phyloP scores from a whole-genome alignment of 2,797 vertebrate species.

The Phrynocephalus guinanensis region DNA sequence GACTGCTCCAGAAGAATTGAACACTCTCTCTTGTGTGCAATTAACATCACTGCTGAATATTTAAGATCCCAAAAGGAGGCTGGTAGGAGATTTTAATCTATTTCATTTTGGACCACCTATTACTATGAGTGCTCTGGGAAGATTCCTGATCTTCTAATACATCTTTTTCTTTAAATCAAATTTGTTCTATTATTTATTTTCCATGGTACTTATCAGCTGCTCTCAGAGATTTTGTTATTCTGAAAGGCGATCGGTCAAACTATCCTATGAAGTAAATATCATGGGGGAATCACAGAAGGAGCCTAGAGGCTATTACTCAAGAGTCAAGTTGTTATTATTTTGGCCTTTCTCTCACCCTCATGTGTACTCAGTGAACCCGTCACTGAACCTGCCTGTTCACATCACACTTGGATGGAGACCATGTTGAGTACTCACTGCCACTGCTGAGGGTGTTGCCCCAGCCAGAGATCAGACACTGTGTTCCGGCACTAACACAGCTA shows the following conservation, averaged over 20 bases:
- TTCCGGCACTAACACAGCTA: constrained; percentile 76
- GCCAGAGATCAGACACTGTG: constrained; percentile 83
- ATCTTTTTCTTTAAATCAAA: too few relatives aligned
- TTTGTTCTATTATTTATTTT: too few relatives aligned
- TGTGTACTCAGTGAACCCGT: not conserved
- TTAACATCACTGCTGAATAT: too few relatives aligned
- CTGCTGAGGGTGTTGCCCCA: constrained; percentile 85
- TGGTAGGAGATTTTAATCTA: too few relatives aligned
- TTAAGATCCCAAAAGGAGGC: too few relatives aligned
- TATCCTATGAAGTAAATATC: not conserved
- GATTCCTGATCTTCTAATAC: too few relatives aligned
- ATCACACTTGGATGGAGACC: not conserved
- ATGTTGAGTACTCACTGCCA: constrained; percentile 65
- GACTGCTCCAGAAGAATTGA: too few relatives aligned
- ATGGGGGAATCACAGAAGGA: not conserved
- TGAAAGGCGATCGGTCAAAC: not conserved
- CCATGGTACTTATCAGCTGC: not conserved
- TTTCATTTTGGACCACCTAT: not conserved
- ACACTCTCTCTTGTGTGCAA: too few relatives aligned
- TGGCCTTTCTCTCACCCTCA: not conserved
- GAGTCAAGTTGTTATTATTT: not conserved
- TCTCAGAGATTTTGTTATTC: not conserved
- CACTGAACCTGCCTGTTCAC: not conserved
- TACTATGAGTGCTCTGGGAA: not conserved
- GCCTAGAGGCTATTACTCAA: not conserved